Evolutionary conservation across 1,140 invertebrate species (phyloP).

Genomic region (Neelides sp.): DNA sequence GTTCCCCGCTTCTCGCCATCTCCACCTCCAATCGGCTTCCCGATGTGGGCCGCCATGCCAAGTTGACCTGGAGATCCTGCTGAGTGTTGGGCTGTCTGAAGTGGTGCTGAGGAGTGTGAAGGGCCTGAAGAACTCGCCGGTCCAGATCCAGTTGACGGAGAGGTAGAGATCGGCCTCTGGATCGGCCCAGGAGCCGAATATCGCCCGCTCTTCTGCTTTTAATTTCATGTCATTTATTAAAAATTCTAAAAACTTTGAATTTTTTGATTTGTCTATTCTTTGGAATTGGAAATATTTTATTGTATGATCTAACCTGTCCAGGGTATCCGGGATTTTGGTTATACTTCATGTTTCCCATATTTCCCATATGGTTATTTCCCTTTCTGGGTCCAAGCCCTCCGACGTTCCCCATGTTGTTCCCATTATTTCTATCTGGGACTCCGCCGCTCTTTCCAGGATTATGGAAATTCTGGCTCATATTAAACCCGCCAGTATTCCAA

Average conservation of each 20-base stretch:
- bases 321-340: slow-evolving; percentile 13
- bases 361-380: slow-evolving; percentile 5
- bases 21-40: background rate
- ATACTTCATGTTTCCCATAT: slow-evolving; percentile 11
- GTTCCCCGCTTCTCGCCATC: slow-evolving; percentile 3
- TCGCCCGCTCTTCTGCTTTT: slow-evolving; percentile 6
- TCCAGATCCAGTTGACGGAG: slow-evolving; percentile 16
- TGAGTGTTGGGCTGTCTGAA: background rate
- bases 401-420: slow-evolving; percentile 12
- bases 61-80: background rate
- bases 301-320: slow-evolving; percentile 6
- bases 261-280: background rate
- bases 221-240: background rate
- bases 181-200: slow-evolving; percentile 16
- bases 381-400: slow-evolving; percentile 14
- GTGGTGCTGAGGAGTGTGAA: slow-evolving; percentile 11
- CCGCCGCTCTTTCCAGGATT: slow-evolving; percentile 7
- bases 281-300: background rate
- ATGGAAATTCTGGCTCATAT: slow-evolving; percentile 14
- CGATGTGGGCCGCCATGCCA: slow-evolving; percentile 2
- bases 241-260: too few species aligned
- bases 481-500: slow-evolving; percentile 14
- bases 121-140: slow-evolving; percentile 7
- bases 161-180: slow-evolving; percentile 17
- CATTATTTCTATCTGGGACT: slow-evolving; percentile 8